Conservation (phyloP, 2,888 invertebrate species). For the Eutolmus rufibarbis region DNA sequence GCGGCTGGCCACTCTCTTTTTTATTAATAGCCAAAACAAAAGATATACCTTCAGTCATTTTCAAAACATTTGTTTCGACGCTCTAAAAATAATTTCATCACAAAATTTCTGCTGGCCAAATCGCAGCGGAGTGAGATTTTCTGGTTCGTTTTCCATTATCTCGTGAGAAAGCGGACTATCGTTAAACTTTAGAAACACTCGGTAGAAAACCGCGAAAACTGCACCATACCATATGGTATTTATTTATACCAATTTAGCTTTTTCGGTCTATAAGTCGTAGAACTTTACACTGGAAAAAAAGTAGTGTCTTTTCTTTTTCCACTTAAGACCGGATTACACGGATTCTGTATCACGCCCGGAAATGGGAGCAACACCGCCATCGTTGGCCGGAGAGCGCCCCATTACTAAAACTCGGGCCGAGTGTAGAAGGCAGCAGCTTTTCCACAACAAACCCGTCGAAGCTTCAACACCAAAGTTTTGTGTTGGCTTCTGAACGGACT, state of each 20-base stretch:
- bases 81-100: conserved; percentile 17
- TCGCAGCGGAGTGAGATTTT: neutral
- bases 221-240: conserved; percentile 3
- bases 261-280: neutral
- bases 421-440: conserved; percentile 1
- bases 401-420: neutral
- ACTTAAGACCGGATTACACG: conserved; percentile 20
- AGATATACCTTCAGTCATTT: conserved; percentile 4
- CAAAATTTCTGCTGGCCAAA: neutral
- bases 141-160: neutral
- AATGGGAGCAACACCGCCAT: conserved; percentile 28
- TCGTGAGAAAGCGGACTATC: neutral
- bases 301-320: neutral
- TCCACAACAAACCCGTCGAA: neutral
- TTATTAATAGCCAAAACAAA: conserved; percentile 4
- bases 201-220: neutral
- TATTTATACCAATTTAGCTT: neutral
- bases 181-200: neutral
- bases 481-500: neutral
- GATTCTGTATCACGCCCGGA: neutral
- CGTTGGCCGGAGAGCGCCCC: conserved; percentile 4
- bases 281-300: neutral
- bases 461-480: neutral
- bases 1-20: neutral
- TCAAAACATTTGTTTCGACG: neutral